These are phyloP conservation scores for Cordylochernes scorpioides DNA, from an alignment of 2,888 invertebrate species.

Conservation along the genomic window DNA sequence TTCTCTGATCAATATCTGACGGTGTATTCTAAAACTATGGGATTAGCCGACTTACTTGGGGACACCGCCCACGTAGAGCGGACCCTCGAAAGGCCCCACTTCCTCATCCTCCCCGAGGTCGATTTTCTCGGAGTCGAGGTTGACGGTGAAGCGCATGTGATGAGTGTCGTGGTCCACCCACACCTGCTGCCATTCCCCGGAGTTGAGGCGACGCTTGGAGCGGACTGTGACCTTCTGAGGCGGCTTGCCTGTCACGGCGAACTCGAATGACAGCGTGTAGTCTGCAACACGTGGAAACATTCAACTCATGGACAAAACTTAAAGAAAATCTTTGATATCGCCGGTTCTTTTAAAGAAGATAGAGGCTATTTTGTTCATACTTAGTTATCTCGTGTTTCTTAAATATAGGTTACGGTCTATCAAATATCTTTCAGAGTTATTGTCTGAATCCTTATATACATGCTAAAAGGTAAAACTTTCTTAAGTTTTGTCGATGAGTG, in stretches of 20 bases:
- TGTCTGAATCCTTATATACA: no score
- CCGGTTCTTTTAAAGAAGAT: neutral
- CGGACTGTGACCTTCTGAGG: slow-evolving; percentile 55
- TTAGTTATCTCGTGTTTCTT: no score
- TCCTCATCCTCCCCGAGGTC: slow-evolving; percentile 56
- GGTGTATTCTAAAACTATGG: no score
- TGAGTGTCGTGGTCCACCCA: slow-evolving; percentile 84
- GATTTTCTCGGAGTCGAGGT: slow-evolving; percentile 63
- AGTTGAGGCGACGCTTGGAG: slow-evolving; percentile 52
- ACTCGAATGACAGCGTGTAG: slow-evolving; percentile 63
- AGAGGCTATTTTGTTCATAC: no score
- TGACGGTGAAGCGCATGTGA: slow-evolving; percentile 73
- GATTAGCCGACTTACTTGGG: no score
- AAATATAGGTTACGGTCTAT: no score
- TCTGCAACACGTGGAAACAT: no score
- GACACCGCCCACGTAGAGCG: slow-evolving; percentile 64
- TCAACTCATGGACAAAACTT: neutral
- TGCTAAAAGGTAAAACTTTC: no score
- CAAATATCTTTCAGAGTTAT: no score
- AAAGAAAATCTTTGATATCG: neutral
- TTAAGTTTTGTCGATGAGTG: no score
- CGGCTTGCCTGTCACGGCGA: slow-evolving; percentile 53
- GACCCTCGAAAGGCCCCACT: slow-evolving; percentile 71
- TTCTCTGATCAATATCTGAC: no score
- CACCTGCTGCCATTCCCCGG: slow-evolving; percentile 84